Conservation (phyloP, 2,797 vertebrate genomes). For the Aratinga solstitialis region DNA sequence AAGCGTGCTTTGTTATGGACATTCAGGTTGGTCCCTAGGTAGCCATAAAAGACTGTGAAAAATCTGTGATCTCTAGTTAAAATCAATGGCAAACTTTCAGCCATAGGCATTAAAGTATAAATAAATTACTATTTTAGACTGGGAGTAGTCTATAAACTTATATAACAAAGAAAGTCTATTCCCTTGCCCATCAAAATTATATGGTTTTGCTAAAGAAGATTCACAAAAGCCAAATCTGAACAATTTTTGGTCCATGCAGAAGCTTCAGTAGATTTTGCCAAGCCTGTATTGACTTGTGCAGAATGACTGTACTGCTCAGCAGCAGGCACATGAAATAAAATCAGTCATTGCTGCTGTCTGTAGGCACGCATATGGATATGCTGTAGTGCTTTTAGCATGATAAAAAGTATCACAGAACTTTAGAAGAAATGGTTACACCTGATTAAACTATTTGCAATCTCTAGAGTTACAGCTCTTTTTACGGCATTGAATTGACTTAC, state of each 20-base stretch:
- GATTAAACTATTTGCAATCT: conserved; percentile 76
- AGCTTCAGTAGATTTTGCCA: conserved; percentile 34
- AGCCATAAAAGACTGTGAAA: neutral
- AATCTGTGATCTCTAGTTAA: neutral
- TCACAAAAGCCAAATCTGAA: neutral
- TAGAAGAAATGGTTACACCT: conserved; percentile 63
- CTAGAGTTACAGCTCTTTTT: conserved; percentile 70
- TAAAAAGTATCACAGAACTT: conserved; percentile 64
- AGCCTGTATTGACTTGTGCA: neutral
- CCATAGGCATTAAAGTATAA: neutral
- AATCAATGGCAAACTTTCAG: neutral
- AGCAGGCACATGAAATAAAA: conserved; percentile 27
- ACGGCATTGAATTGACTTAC: conserved; percentile 70
- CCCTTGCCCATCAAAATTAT: neutral
- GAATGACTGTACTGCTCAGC: conserved; percentile 34
- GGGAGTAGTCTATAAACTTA: neutral
- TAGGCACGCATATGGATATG: conserved; percentile 24
- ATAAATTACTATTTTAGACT: neutral
- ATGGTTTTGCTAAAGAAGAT: neutral
- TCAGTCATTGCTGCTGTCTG: conserved; percentile 60
- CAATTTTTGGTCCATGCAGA: conserved; percentile 14
- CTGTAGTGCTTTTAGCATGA: conserved; percentile 52
- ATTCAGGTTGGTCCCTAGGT: neutral
- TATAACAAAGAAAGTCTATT: neutral
- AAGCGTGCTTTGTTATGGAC: neutral